phyloP scores from a whole-genome alignment of 2,113 vertebrate species.

The Papio anubis region DNA sequence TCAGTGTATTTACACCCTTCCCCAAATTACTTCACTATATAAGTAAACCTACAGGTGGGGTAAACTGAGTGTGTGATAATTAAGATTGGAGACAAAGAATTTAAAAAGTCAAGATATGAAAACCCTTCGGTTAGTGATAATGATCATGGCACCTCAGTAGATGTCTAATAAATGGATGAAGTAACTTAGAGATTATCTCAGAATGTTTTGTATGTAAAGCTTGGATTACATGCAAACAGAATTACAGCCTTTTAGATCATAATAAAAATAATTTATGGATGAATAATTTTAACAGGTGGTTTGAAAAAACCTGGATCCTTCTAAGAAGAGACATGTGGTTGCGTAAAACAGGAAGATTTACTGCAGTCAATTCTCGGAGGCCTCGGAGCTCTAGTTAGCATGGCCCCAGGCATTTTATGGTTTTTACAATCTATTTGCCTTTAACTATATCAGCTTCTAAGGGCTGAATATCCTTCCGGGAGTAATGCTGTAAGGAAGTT shows the following conservation, averaged over 20 bases:
- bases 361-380: background rate
- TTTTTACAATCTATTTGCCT: background rate
- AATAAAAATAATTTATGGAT: background rate
- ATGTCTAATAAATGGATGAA: background rate
- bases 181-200: background rate
- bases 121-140: background rate
- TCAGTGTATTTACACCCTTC: background rate
- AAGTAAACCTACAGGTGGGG: background rate
- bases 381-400: background rate
- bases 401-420: background rate
- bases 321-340: background rate
- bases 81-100: background rate
- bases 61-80: background rate
- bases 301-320: background rate
- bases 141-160: background rate
- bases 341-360: background rate
- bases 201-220: background rate
- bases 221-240: background rate
- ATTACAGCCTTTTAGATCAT: background rate
- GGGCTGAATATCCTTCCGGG: background rate
- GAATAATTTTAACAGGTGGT: background rate
- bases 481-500: background rate
- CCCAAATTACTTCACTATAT: background rate
- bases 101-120: background rate
- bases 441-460: background rate